Conservation (phyloP, 2,888 invertebrate genomes). For the Tanypteryx hageni region DNA sequence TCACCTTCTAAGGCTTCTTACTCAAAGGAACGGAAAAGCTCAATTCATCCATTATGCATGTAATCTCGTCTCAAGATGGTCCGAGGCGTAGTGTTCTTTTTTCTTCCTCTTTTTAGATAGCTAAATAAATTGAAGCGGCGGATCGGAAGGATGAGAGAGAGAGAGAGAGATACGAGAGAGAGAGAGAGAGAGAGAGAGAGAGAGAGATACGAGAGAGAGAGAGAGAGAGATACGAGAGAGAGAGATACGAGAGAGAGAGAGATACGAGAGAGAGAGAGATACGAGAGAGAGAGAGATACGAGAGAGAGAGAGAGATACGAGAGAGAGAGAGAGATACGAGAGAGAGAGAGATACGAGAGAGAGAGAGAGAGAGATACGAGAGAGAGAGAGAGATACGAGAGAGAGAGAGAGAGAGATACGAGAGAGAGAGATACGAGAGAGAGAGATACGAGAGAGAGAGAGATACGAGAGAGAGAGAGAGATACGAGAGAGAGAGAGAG, state of each 20-base stretch:
- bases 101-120: not conserved
- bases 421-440: not conserved
- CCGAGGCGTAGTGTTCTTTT: not conserved
- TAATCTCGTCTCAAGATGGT: not conserved
- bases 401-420: not conserved
- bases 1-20: not conserved
- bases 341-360: not conserved
- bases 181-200: not conserved
- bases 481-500: not conserved
- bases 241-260: not conserved
- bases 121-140: constrained; percentile 6
- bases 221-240: not conserved
- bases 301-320: not conserved
- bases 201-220: not conserved
- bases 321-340: not conserved
- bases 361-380: not conserved
- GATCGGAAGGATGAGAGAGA: not conserved
- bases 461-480: not conserved
- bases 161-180: not conserved
- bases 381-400: not conserved
- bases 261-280: not conserved
- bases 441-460: not conserved
- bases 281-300: not conserved
- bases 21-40: not conserved
- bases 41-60: constrained; percentile 9